phyloP scores from a whole-genome alignment of 1,140 invertebrate species.

The Apocrypta bakeri region DNA sequence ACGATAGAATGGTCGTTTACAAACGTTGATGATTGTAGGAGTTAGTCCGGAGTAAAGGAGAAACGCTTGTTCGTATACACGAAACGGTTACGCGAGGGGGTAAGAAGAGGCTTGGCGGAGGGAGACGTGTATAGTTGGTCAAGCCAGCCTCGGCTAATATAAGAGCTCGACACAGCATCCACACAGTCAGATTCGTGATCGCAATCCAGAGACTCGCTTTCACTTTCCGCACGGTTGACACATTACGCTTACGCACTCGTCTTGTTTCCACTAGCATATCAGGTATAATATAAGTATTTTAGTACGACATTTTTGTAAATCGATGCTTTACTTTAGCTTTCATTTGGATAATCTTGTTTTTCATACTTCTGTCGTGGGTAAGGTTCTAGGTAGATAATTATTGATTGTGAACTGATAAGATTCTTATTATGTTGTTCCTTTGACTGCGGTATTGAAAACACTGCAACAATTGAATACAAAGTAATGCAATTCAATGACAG shows the following conservation, averaged over 20 bases:
- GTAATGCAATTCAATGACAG: no score
- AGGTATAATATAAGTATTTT: not conserved
- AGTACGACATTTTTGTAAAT: no score
- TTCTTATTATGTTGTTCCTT: no score
- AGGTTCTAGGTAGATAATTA: no score
- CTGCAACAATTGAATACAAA: no score
- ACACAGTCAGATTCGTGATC: slow-evolving; percentile 60
- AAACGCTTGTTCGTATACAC: slow-evolving; percentile 52
- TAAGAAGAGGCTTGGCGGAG: slow-evolving; percentile 48
- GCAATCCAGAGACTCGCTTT: slow-evolving; percentile 57
- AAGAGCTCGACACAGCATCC: slow-evolving; percentile 61
- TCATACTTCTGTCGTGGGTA: no score
- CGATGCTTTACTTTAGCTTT: no score
- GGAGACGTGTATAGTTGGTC: slow-evolving; percentile 23
- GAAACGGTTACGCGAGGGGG: slow-evolving; percentile 51
- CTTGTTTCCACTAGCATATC: not conserved
- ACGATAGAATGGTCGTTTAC: not conserved
- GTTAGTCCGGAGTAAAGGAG: not conserved
- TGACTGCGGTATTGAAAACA: no score
- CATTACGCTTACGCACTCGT: not conserved
- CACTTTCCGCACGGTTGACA: slow-evolving; percentile 47
- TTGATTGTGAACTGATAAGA: no score
- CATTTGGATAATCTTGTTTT: no score
- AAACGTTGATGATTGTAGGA: not conserved
- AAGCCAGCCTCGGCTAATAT: slow-evolving; percentile 56